Conservation (phyloP, 2,113 vertebrate species). For the Austrofundulus limnaeus region DNA sequence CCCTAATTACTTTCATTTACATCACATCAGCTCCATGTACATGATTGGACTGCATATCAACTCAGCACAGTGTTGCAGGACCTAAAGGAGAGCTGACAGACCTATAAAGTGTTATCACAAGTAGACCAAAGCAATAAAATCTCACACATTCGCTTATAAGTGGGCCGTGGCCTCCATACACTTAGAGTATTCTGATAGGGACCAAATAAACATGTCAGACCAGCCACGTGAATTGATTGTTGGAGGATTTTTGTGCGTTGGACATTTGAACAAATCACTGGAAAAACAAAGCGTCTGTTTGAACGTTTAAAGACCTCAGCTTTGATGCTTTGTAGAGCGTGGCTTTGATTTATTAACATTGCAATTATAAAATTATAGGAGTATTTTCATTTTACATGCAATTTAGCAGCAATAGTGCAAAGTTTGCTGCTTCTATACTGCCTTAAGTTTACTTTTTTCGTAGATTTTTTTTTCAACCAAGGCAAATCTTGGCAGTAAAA, state of each 20-base stretch:
- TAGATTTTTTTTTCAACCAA: background rate
- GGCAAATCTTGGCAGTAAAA: slow-evolving; percentile 59
- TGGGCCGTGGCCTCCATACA: background rate
- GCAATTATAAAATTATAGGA: slow-evolving; percentile 61
- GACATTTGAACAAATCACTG: slow-evolving; percentile 12
- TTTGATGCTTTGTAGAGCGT: slow-evolving; percentile 45
- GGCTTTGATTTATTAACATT: slow-evolving; percentile 74
- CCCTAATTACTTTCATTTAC: slow-evolving; percentile 98
- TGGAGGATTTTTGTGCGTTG: slow-evolving; percentile 19
- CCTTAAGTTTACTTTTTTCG: slow-evolving; percentile 64
- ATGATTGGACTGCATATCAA: slow-evolving; percentile 90
- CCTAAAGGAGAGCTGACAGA: slow-evolving; percentile 71
- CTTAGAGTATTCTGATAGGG: background rate
- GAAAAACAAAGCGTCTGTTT: slow-evolving; percentile 4
- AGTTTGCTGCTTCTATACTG: slow-evolving; percentile 7
- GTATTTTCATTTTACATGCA: slow-evolving; percentile 58
- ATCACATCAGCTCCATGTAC: slow-evolving; percentile 92
- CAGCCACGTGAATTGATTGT: background rate
- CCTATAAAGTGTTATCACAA: slow-evolving; percentile 59
- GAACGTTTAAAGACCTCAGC: slow-evolving; percentile 16
- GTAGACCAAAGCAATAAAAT: slow-evolving; percentile 44
- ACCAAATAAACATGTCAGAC: background rate
- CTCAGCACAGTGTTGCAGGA: slow-evolving; percentile 76
- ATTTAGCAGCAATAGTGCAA: slow-evolving; percentile 51
- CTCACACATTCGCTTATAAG: slow-evolving; percentile 15